These are phyloP conservation scores for Apamea epomidion DNA, from an alignment of 2,888 invertebrate genomes.

Conservation along the genomic window DNA sequence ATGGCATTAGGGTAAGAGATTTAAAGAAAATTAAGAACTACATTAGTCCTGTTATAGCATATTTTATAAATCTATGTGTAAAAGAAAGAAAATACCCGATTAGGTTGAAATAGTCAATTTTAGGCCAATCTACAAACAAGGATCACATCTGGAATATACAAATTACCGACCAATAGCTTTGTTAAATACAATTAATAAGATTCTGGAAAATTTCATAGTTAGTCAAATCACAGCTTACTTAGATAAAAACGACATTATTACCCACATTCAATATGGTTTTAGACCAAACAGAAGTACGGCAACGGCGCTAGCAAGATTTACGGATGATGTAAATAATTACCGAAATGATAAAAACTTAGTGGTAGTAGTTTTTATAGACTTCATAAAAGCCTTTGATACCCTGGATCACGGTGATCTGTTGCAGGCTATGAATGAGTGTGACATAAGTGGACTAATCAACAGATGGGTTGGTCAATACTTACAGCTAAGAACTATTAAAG, in stretches of 20 bases:
- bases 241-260: too few species aligned
- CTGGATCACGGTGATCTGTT: too few species aligned
- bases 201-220: too few species aligned
- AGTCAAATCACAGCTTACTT: too few species aligned
- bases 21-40: not conserved
- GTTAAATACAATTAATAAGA: too few species aligned
- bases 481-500: not conserved
- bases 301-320: not conserved
- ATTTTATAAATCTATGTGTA: too few species aligned
- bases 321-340: conserved; percentile 1
- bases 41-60: not conserved
- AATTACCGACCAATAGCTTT: too few species aligned
- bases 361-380: not conserved
- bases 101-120: too few species aligned
- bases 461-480: conserved; percentile 1
- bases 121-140: too few species aligned
- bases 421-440: not conserved
- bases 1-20: conserved; percentile 3
- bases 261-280: not conserved
- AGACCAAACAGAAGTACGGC: not conserved
- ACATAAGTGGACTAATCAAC: not conserved
- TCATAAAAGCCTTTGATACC: not conserved
- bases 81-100: too few species aligned
- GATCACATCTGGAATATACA: too few species aligned
- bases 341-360: not conserved